Evolutionary conservation across 1,140 invertebrate genomes (phyloP).

Genomic region (Drosophila serrata): DNA sequence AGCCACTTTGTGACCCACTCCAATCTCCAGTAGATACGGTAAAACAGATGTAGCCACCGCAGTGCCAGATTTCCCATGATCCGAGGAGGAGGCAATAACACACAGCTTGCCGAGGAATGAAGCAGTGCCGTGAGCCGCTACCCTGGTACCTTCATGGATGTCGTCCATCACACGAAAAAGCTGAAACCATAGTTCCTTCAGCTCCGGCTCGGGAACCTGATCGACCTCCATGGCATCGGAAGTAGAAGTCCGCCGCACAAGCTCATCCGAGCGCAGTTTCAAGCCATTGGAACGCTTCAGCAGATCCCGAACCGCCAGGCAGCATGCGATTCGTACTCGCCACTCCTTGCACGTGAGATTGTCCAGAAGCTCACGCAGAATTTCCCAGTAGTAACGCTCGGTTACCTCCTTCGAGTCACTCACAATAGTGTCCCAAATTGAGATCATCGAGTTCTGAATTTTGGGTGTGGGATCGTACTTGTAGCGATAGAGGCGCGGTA

Average conservation of each 20-base stretch:
- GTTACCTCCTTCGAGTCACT: slow-evolving; percentile 94
- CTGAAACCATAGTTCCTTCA: slow-evolving; percentile 92
- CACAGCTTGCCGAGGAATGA: slow-evolving; percentile 93
- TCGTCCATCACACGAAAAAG: slow-evolving; percentile 97
- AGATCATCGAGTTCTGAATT: slow-evolving; percentile 95
- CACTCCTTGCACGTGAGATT: slow-evolving; percentile 95
- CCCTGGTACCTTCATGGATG: slow-evolving; percentile 95
- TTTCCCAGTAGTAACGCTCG: slow-evolving; percentile 95
- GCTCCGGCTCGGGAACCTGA: slow-evolving; percentile 84
- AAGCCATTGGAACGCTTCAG: slow-evolving; percentile 87
- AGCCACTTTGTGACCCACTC: slow-evolving; percentile 91
- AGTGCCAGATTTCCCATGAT: slow-evolving; percentile 92
- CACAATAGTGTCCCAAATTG: slow-evolving; percentile 96
- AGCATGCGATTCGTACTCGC: slow-evolving; percentile 96
- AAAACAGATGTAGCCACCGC: slow-evolving; percentile 91
- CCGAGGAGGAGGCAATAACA: slow-evolving; percentile 91
- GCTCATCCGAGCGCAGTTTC: slow-evolving; percentile 71
- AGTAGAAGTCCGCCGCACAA: slow-evolving; percentile 9
- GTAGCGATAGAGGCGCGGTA: slow-evolving; percentile 95
- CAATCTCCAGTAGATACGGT: slow-evolving; percentile 92
- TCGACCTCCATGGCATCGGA: slow-evolving; percentile 61
- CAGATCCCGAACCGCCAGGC: slow-evolving; percentile 93
- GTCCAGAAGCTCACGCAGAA: slow-evolving; percentile 91
- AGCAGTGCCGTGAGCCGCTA: slow-evolving; percentile 91
- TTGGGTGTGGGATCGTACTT: slow-evolving; percentile 96